Percentiles rank a stretch among this genome's conserved stretches.
phyloP scores from a whole-genome alignment of 2,888 invertebrate species.

The Atherix ibis region DNA sequence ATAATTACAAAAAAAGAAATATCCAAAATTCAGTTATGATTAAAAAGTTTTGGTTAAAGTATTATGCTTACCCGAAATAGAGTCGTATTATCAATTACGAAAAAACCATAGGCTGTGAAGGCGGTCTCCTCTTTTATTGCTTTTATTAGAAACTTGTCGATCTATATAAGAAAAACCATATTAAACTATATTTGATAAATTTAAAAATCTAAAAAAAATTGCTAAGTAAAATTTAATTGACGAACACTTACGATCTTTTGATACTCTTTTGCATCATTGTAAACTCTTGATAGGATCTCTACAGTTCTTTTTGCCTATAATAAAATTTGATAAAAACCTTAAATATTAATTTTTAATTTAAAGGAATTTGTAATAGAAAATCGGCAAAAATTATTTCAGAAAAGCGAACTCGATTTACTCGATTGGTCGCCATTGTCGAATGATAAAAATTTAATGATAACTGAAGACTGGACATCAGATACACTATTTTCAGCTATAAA shows the following conservation, averaged over 20 bases:
- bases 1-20: no score
- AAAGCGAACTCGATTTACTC: slow-evolving; percentile 32
- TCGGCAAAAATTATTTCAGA: slow-evolving; percentile 15
- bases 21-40: no score
- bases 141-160: slow-evolving; percentile 30
- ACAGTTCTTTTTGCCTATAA: slow-evolving; percentile 22
- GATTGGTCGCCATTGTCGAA: slow-evolving; percentile 29
- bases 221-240: no score
- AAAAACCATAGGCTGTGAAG: slow-evolving; percentile 31
- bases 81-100: slow-evolving; percentile 29
- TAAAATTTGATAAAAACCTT: not conserved
- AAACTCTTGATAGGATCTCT: slow-evolving; percentile 19
- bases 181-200: no score
- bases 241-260: slow-evolving; percentile 22
- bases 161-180: slow-evolving; percentile 14
- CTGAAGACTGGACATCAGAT: slow-evolving; percentile 54
- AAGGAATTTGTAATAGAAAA: not conserved
- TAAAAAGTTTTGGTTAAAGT: no score
- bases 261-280: slow-evolving; percentile 16
- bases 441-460: slow-evolving; percentile 25
- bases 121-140: slow-evolving; percentile 28
- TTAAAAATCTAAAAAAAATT: no score
- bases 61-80: slow-evolving; percentile 24
- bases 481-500: slow-evolving; percentile 66
- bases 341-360: not conserved